Conservation (phyloP, 2,797 vertebrate genomes). For the Lates japonicus region DNA sequence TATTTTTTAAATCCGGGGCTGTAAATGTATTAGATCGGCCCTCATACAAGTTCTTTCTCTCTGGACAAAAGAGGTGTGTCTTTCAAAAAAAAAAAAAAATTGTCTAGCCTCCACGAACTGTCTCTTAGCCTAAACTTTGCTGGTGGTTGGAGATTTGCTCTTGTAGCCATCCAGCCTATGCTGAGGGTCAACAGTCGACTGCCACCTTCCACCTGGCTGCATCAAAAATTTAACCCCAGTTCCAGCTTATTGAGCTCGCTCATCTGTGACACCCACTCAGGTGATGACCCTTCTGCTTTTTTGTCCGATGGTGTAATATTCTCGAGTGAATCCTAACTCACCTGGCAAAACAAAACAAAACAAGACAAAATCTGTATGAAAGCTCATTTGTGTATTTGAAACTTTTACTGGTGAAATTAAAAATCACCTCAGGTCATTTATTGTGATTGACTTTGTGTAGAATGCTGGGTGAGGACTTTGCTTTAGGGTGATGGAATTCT, state of each 20-base stretch:
- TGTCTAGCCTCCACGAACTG: conserved; percentile 77
- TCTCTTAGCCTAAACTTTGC: conserved; percentile 75
- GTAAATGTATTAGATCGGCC: conserved; percentile 24
- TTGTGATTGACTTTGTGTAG: conserved; percentile 2
- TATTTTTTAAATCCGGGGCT: conserved; percentile 16
- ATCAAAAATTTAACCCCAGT: not conserved
- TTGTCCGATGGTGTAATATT: not conserved
- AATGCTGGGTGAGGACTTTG: conserved; percentile 21
- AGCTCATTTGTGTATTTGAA: not conserved
- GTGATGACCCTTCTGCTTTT: conserved; percentile 59
- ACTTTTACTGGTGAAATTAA: not conserved
- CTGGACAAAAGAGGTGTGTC: conserved; percentile 83
- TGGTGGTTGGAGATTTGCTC: conserved; percentile 71
- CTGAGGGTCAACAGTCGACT: conserved; percentile 33
- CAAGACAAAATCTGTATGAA: not conserved
- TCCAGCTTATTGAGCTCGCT: conserved; percentile 6
- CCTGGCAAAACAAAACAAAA: not conserved
- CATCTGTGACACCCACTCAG: conserved; percentile 57
- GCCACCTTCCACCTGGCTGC: conserved; percentile 34
- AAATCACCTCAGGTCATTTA: conserved; percentile 12
- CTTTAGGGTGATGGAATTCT: not conserved
- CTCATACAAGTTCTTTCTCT: conserved; percentile 55
- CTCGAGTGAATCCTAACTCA: not conserved
- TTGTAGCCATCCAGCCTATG: conserved; percentile 53
- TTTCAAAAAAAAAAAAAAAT: conserved; percentile 62